Conservation (phyloP, 2,888 invertebrate species). For the Cantharis rufa region DNA sequence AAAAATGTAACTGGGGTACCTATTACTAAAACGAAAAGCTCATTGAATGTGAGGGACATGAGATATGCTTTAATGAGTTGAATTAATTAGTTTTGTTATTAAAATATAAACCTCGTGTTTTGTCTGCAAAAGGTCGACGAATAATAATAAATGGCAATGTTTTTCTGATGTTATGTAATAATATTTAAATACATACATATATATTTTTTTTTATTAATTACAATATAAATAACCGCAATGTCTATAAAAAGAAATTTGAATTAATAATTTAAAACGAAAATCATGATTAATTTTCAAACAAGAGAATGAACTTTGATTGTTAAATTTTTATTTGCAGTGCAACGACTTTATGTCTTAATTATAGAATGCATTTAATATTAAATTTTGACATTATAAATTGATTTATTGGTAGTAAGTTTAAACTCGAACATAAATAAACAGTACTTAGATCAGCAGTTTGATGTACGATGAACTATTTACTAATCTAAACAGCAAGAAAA, state of each 20-base stretch:
- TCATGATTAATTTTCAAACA: not conserved
- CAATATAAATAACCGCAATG: not conserved
- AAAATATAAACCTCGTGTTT: not conserved
- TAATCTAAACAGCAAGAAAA: not conserved
- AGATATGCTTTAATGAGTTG: not conserved
- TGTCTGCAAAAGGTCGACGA: not conserved
- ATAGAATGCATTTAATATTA: not conserved
- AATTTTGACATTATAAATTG: not conserved
- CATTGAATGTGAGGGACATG: not conserved
- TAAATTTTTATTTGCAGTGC: not conserved
- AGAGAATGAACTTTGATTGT: not conserved
- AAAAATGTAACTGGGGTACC: not conserved
- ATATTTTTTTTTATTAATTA: not conserved
- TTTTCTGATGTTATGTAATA: not conserved
- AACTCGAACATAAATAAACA: not conserved
- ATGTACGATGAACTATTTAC: not conserved
- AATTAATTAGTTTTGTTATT: not conserved
- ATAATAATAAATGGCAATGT: not conserved
- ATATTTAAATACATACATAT: not conserved
- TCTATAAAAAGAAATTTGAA: not conserved
- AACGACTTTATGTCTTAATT: not conserved
- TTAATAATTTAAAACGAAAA: not conserved
- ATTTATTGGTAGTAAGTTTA: not conserved
- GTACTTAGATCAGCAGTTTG: not conserved
- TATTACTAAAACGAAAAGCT: not conserved